Evolutionary conservation across 2,113 vertebrate species (phyloP), one percentile per base, ranked within the genome.

Genomic region (Trinectes maculatus): DNA sequence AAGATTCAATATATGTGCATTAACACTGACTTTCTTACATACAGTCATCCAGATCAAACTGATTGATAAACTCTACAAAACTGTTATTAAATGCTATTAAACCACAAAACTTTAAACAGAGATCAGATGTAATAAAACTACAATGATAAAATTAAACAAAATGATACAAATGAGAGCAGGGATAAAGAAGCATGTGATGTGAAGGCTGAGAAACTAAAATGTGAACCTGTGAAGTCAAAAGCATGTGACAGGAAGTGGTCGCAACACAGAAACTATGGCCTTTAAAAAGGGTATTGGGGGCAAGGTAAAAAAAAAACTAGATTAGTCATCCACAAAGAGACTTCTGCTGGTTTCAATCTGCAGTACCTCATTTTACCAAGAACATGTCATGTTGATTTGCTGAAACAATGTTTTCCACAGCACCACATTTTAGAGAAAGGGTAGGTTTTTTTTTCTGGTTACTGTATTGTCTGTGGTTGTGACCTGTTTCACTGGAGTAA

Each of bases 241-340:
- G 18, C 31, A 15, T 40, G 46, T 63, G 22, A 66, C 59, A 85
- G 87, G 83, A 89, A 83, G 83, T 77, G 79, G 71, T 75, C 39
- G 4, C 16, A 62, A 60, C 61, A 73, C 44, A 71, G 63, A 42
- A 39, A 15, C 28, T 25, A 3, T 66, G 80, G 53, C 67, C 80
- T 84, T 79, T 65, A 77, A 67, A 71, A 74, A 64, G 49, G 1
- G 34, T 42, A 26, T 2, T 4, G 21, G 2, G 25, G 25, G 8
- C 31, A 44, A 22, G 1, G 29, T 33, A 8, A 66, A 51, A 48
- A 3, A 18, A 11, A n/a, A n/a, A n/a, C 9, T 47, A 33, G 12
- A 68, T 73, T 55, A 80, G 43, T 85, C 82, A 89, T 77, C 39
- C 42, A 31, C 19, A 68, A 46, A 80, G 6, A 48, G 3, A 24